Evolutionary conservation across 1,140 invertebrate genomes (phyloP).

Genomic region (Harlomillsia oculata): DNA sequence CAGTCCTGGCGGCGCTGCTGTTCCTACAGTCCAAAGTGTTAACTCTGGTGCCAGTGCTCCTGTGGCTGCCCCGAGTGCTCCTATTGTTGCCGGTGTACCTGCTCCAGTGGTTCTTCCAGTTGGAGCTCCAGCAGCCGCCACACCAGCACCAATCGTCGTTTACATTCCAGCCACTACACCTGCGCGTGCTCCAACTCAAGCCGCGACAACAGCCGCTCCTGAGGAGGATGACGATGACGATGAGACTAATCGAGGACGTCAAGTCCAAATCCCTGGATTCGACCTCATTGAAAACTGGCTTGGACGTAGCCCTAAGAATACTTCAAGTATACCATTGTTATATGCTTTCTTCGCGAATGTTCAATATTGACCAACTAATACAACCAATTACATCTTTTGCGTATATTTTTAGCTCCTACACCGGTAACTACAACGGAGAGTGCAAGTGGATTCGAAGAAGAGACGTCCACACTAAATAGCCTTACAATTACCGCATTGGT

Average conservation of each 20-base stretch:
- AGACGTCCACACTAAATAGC: background rate
- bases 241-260: background rate
- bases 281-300: background rate
- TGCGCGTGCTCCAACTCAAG: background rate
- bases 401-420: background rate
- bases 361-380: background rate
- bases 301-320: background rate
- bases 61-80: too few species aligned
- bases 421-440: conserved; percentile 16
- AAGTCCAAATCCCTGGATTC: background rate
- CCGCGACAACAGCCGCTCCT: background rate
- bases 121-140: too few species aligned
- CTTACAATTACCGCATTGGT: background rate
- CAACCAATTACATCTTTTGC: background rate
- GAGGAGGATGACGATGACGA: conserved; percentile 13
- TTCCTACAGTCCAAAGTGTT: background rate
- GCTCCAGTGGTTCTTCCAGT: too few species aligned
- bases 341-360: background rate
- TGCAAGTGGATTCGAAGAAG: conserved; percentile 22
- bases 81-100: too few species aligned
- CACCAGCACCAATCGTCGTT: too few species aligned
- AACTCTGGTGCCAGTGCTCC: too few species aligned
- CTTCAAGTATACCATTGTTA: background rate
- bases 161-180: background rate
- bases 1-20: background rate